These are phyloP conservation scores for Drosophila atripex DNA, from an alignment of 2,888 invertebrate genomes.

Conservation along the genomic window DNA sequence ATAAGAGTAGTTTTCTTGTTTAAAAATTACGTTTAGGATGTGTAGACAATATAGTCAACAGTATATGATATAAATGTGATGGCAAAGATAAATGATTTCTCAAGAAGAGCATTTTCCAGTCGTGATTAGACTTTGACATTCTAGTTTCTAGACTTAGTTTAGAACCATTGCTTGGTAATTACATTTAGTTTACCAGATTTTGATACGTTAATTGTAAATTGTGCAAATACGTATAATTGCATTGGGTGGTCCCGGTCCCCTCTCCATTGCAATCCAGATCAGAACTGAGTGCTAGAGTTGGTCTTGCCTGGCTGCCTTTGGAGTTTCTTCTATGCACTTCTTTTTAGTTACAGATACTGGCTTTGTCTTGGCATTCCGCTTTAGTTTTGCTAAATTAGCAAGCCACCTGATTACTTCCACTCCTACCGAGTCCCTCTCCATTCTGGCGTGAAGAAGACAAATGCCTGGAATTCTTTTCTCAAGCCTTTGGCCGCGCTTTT, in stretches of 20 bases:
- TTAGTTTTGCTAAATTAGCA: slow-evolving; percentile 74
- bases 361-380: slow-evolving; percentile 49
- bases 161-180: slow-evolving; percentile 55
- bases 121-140: slow-evolving; percentile 6
- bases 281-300: slow-evolving; percentile 47
- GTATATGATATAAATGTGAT: too few relatives aligned
- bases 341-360: slow-evolving; percentile 14
- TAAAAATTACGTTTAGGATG: too few relatives aligned
- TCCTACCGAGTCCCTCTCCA: slow-evolving; percentile 21
- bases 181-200: slow-evolving; percentile 76
- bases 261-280: slow-evolving; percentile 24
- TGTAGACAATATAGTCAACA: too few relatives aligned
- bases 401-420: slow-evolving; percentile 21
- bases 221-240: slow-evolving; percentile 76
- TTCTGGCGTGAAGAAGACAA: slow-evolving; percentile 74
- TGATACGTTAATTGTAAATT: slow-evolving; percentile 77
- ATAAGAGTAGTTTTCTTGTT: too few relatives aligned
- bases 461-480: slow-evolving; percentile 73
- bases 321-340: slow-evolving; percentile 10
- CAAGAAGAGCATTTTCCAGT: slow-evolving; percentile 38
- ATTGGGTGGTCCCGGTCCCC: slow-evolving; percentile 17
- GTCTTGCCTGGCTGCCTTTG: slow-evolving; percentile 61
- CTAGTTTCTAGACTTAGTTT: slow-evolving; percentile 1
- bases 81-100: neutral
- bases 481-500: slow-evolving; percentile 76